Conservation (phyloP, 1,140 invertebrate species). For the Drosophila athabasca region DNA sequence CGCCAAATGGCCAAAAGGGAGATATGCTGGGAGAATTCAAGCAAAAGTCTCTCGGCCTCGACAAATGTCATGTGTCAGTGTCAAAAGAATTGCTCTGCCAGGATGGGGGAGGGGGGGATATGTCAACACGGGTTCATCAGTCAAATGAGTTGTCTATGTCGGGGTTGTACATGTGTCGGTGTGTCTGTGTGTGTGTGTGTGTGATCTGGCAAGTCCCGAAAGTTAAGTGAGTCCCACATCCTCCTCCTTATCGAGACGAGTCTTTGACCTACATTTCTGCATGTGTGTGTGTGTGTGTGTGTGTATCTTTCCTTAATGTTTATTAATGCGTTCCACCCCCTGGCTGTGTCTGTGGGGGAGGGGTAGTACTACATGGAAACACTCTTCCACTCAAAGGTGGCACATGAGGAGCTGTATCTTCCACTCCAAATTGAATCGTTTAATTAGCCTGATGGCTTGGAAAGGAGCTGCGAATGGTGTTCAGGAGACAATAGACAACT, state of each 20-base stretch:
- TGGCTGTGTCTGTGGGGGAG: no score
- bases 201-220: slow-evolving; percentile 38
- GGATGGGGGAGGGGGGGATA: slow-evolving; percentile 53
- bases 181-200: not conserved
- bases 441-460: slow-evolving; percentile 61
- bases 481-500: slow-evolving; percentile 50
- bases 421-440: slow-evolving; percentile 64
- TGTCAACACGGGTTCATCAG: slow-evolving; percentile 81
- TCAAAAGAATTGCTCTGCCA: slow-evolving; percentile 56
- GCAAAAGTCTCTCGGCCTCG: slow-evolving; percentile 32
- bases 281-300: slow-evolving; percentile 44
- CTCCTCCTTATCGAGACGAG: slow-evolving; percentile 18
- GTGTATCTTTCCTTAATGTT: slow-evolving; percentile 59
- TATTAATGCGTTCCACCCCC: slow-evolving; percentile 64
- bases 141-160: slow-evolving; percentile 76
- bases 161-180: no score
- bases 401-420: slow-evolving; percentile 26
- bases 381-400: slow-evolving; percentile 37
- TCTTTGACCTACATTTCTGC: slow-evolving; percentile 40
- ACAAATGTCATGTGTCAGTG: slow-evolving; percentile 81
- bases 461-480: slow-evolving; percentile 31
- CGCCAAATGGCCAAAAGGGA: slow-evolving; percentile 59
- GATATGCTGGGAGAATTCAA: slow-evolving; percentile 15
- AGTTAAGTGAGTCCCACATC: slow-evolving; percentile 66
- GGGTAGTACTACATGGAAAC: slow-evolving; percentile 28